phyloP scores from a whole-genome alignment of 2,888 invertebrate genomes.

The Spicauda simplicius region DNA sequence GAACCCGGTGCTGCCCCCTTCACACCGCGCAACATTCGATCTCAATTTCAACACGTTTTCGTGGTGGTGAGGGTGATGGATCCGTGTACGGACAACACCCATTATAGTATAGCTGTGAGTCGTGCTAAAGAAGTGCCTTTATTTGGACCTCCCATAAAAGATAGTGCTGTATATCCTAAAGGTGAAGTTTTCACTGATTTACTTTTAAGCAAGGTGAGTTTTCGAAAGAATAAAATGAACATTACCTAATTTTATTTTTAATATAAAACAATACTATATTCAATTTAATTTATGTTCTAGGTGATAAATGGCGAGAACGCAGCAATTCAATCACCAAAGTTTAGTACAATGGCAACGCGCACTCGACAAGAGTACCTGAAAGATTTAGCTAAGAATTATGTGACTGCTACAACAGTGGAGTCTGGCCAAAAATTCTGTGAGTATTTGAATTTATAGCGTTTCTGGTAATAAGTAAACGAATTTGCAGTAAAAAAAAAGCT shows the following conservation, averaged over 20 bases:
- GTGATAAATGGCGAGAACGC: slow-evolving; percentile 98
- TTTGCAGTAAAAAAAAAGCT: too few species aligned
- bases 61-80: slow-evolving; percentile 95
- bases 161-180: slow-evolving; percentile 94
- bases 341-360: slow-evolving; percentile 97
- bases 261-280: slow-evolving; percentile 22
- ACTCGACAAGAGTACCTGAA: slow-evolving; percentile 98
- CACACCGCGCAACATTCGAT: slow-evolving; percentile 96
- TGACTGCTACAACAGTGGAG: slow-evolving; percentile 92
- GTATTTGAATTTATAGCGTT: slow-evolving; percentile 54
- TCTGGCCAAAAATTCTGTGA: slow-evolving; percentile 94
- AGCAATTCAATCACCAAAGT: slow-evolving; percentile 97
- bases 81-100: slow-evolving; percentile 95
- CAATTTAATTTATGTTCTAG: slow-evolving; percentile 48
- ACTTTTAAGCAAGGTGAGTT: slow-evolving; percentile 91
- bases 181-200: slow-evolving; percentile 98
- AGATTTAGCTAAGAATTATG: slow-evolving; percentile 94
- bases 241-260: not conserved
- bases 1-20: slow-evolving; percentile 97
- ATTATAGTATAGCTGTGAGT: slow-evolving; percentile 91
- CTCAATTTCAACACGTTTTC: slow-evolving; percentile 99
- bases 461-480: not conserved
- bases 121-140: slow-evolving; percentile 97
- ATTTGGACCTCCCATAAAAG: slow-evolving; percentile 97
- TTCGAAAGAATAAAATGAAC: not conserved